Evolutionary conservation across 2,797 vertebrate species (phyloP), one percentile per base, ranked within the genome.

Genomic region (Coregonus suidteri): DNA sequence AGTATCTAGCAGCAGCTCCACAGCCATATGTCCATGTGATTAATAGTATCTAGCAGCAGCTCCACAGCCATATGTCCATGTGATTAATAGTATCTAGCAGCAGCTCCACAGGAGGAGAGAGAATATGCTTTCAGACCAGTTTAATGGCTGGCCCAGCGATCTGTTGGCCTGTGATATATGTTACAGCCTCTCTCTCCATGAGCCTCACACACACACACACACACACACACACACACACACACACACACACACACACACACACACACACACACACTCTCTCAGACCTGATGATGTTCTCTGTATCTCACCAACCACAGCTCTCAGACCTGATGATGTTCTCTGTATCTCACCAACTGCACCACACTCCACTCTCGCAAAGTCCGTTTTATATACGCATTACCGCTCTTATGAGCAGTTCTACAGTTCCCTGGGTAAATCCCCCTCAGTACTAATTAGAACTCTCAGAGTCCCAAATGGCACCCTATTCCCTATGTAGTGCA

Each of bases 341-440:
- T 73, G 35, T 30, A 79, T 34, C 65, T 13, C n/a, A 20, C 35
- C 71, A 67, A 11, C 76, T 70, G 14, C 7, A 16, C 53, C 53
- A 54, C 4, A 15, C 73, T 82, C 30, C 70, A 71, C 56, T 13
- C 71, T 35, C 3, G 52, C 59, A 72, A 84, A 78, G 47, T 76
- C 54, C 2, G 78, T 84, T 75, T 80, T 47, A 80, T 77, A 79
- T 77, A 79, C 79, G 79, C 78, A 84, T 87, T 80, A 82, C 81
- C 75, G 78, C 79, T 79, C 82, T 80, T 80, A 78, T 80, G 79
- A 88, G 83, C 79, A 83, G 80, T 87, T 77, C 69, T 79, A 72
- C 75, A 75, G 34, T 79, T 84, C 47, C 73, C 75, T 65, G n/a
- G 76, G 73, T 76, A 4, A 78, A 79, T 67, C 74, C 80, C 47